phyloP scores from a whole-genome alignment of 2,113 vertebrate species.

The Pelecanoides urinatrix region DNA sequence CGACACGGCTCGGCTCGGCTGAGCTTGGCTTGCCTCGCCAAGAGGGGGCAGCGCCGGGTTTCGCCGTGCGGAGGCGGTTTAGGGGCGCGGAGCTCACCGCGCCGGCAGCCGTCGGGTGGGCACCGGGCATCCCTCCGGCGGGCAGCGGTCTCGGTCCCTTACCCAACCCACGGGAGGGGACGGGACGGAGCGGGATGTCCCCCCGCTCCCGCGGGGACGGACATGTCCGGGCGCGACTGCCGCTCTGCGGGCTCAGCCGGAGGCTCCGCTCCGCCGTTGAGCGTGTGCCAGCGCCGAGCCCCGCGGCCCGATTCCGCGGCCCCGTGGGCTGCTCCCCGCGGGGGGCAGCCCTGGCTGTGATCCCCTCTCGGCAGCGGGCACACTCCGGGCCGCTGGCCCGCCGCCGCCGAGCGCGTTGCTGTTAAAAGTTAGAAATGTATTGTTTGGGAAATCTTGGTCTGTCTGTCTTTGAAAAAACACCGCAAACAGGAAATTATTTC shows the following conservation, averaged over 20 bases:
- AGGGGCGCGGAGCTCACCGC: too few relatives aligned
- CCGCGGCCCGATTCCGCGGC: neutral
- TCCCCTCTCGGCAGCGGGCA: too few relatives aligned
- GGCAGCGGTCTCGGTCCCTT: neutral
- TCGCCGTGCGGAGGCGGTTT: neutral
- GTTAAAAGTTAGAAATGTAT: neutral
- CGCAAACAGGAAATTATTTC: slow-evolving; percentile 21
- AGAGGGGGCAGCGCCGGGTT: neutral
- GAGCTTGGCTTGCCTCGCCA: neutral
- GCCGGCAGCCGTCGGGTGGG: neutral
- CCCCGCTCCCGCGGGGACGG: neutral
- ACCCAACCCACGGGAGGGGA: fast-evolving
- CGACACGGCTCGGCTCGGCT: neutral
- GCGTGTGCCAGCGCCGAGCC: neutral
- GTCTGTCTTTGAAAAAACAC: neutral
- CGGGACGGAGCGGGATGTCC: neutral
- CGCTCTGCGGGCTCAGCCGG: neutral
- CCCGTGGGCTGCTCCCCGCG: neutral
- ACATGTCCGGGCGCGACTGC: neutral
- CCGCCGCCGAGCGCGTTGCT: neutral
- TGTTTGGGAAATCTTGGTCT: neutral
- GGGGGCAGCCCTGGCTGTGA: neutral
- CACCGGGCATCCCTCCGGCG: neutral
- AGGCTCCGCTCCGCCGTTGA: neutral
- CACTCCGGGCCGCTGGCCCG: neutral